A percentile compares a stretch with the other conserved stretches of the same genome.
These are phyloP conservation scores for Amyelois transitella DNA, from an alignment of 1,140 invertebrate species.

Conservation along the genomic window DNA sequence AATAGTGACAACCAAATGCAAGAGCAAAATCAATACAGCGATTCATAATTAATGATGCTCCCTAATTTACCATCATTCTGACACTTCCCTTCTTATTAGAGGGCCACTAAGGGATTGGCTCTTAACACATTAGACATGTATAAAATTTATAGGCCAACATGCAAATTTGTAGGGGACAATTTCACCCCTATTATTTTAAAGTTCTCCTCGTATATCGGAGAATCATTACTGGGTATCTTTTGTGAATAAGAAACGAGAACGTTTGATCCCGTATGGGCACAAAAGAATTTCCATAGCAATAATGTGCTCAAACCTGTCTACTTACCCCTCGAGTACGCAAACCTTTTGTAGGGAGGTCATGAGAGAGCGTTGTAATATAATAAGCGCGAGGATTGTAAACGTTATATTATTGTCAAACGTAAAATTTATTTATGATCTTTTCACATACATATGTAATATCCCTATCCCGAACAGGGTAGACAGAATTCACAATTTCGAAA, in stretches of 20 bases:
- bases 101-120: conserved; percentile 26
- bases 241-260: conserved; percentile 40
- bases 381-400: background rate
- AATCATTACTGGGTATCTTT: conserved; percentile 36
- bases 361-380: background rate
- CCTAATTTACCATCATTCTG: conserved; percentile 29
- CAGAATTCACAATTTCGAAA: too few species aligned
- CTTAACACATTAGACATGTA: conserved; percentile 42
- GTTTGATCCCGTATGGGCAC: conserved; percentile 36
- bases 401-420: too few species aligned
- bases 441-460: too few species aligned
- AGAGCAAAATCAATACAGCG: conserved; percentile 3
- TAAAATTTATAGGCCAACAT: conserved; percentile 42
- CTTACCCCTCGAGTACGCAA: conserved; percentile 10
- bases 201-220: conserved; percentile 36
- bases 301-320: conserved; percentile 9
- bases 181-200: conserved; percentile 41
- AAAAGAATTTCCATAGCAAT: conserved; percentile 32
- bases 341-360: background rate
- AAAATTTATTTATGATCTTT: too few species aligned
- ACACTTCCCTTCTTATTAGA: conserved; percentile 29
- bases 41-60: conserved; percentile 22
- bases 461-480: too few species aligned
- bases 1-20: background rate
- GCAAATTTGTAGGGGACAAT: conserved; percentile 33